Evolutionary conservation across 2,797 vertebrate species (phyloP).

Genomic region (Salmo trutta): DNA sequence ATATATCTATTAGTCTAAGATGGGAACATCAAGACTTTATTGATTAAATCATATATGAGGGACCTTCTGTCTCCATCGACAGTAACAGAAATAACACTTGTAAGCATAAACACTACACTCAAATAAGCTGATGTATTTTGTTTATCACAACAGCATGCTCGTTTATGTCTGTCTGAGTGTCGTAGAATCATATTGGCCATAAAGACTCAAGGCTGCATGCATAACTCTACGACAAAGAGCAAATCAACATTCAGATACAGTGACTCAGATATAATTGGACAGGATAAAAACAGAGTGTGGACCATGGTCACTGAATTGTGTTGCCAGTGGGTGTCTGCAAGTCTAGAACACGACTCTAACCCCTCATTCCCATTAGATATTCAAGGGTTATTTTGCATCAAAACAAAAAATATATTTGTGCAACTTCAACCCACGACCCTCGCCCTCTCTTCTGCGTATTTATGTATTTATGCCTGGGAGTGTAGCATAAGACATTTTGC

Average conservation of each 20-base stretch:
- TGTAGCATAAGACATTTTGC: too few species aligned
- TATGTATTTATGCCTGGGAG: background rate
- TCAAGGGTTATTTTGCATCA: constrained; percentile 6
- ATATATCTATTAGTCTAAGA: background rate
- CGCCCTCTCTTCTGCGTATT: background rate
- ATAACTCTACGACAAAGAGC: constrained; percentile 8
- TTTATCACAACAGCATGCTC: background rate
- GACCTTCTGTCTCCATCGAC: background rate
- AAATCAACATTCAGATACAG: constrained; percentile 16
- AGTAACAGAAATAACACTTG: background rate
- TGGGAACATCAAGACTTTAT: background rate
- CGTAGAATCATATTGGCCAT: background rate
- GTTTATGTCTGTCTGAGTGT: background rate
- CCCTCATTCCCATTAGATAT: background rate
- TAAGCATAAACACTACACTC: background rate
- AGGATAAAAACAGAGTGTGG: background rate
- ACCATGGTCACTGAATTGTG: background rate
- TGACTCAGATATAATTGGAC: background rate
- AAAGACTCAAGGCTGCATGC: constrained; percentile 11
- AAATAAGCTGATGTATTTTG: background rate
- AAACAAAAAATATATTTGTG: constrained; percentile 18
- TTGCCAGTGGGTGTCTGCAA: constrained; percentile 2
- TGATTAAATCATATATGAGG: background rate
- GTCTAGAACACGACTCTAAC: background rate
- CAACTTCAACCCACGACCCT: background rate